Evolutionary conservation across 1,140 invertebrate genomes (phyloP).

Genomic region (Bombus breviceps): DNA sequence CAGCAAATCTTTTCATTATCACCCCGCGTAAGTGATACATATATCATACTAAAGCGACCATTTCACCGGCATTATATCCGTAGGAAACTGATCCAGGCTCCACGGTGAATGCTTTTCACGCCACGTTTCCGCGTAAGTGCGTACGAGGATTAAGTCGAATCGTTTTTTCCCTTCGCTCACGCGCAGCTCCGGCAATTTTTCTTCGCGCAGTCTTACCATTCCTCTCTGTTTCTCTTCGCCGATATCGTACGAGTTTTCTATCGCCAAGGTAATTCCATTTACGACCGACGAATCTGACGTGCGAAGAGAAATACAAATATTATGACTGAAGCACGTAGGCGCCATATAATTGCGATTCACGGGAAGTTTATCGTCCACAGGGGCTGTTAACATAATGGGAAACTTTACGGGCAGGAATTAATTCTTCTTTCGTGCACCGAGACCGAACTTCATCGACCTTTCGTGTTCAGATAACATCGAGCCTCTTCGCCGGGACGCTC

Average conservation of each 20-base stretch:
- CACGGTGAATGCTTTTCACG: conserved; percentile 50
- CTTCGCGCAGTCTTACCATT: neutral
- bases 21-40: conserved; percentile 81
- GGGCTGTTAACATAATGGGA: conserved; percentile 61
- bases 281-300: conserved; percentile 39
- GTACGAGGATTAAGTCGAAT: conserved; percentile 59
- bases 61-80: conserved; percentile 79
- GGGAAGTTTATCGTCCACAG: conserved; percentile 48
- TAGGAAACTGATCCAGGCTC: conserved; percentile 61
- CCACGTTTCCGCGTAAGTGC: conserved; percentile 60
- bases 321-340: conserved; percentile 5
- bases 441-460: conserved; percentile 34
- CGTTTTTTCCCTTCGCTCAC: conserved; percentile 43
- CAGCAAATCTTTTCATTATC: conserved; percentile 83
- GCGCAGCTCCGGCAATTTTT: neutral
- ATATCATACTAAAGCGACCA: conserved; percentile 81
- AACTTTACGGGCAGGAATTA: conserved; percentile 59
- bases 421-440: conserved; percentile 45
- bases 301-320: neutral
- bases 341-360: conserved; percentile 47
- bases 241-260: conserved; percentile 17
- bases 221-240: neutral
- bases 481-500: conserved; percentile 37
- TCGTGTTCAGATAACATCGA: conserved; percentile 49
- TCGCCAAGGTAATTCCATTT: conserved; percentile 45